Base-by-base conservation (phyloP, 2,888 invertebrate species). In the Heteromyza rotundicornis region DNA sequence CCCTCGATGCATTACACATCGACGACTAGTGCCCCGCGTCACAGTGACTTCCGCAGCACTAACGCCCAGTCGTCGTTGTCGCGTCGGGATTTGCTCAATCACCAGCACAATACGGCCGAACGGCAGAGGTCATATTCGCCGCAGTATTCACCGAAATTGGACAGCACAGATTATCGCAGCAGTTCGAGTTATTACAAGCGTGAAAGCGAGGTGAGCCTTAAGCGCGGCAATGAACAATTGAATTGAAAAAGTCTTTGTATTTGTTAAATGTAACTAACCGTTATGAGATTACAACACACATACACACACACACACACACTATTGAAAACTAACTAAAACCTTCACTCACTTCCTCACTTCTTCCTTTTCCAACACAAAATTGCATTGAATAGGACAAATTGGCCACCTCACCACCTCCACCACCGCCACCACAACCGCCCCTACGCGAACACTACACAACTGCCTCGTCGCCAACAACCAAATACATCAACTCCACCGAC, bases 1-100 rank as follows among this genome's bases (percentile, higher is more conserved):
- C 84, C 84, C 1, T 83, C 84, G 17, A 80, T 84, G 78, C 82
- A 83, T 69, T 84, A 80, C 56, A 81, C 80, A 19, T 78, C 82
- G 10, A 78, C 82, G 2, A 78, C 82, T 1, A 74, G 72, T 7
- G 63, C 79, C 2, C n/a, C n/a, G n/a, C 68, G 80, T 22, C 82
- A 82, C 65, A 83, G 81, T 65, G 83, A 83, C 57, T 82, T 81
- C 50, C 75, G 82, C 20, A 70, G 14, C 2, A n/a, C n/a, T n/a
- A 76, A 79, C 62, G 60, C 71, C 20, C 54, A 65, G 40, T 63
- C 71, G 2, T 80, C 79, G 16, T 62, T 80, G 0, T 71, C 75
- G 12, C 75, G 79, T 24, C 67, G 77, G 14, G 77, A 77, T 64
- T 65, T 77, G 63, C 60, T 70, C 20, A 70, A 71, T 64, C 67